Conservation (phyloP, 1,140 invertebrate species). For the Hirudo medicinalis region DNA sequence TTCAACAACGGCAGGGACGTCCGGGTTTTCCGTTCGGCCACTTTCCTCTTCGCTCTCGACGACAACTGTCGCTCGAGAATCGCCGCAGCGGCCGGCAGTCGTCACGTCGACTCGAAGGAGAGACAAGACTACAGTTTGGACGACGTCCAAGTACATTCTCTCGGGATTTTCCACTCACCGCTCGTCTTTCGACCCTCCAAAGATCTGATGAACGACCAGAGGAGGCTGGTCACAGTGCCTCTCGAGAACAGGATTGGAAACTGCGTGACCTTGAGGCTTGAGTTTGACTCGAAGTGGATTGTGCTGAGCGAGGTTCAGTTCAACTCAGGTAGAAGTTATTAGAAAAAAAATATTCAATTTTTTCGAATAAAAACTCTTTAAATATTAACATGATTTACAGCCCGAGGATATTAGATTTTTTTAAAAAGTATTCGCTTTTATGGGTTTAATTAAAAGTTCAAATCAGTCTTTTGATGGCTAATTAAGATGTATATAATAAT, state of each 20-base stretch:
- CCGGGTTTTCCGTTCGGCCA: conserved; percentile 48
- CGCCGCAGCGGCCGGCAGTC: too few relatives aligned
- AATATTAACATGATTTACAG: too few relatives aligned
- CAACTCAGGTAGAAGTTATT: conserved; percentile 32
- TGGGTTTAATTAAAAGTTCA: too few relatives aligned
- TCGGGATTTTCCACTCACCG: background rate
- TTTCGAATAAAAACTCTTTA: too few relatives aligned
- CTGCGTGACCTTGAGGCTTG: conserved; percentile 64
- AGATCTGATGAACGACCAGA: conserved; percentile 27
- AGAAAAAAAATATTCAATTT: too few relatives aligned
- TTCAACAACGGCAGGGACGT: conserved; percentile 58
- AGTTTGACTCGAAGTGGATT: conserved; percentile 71
- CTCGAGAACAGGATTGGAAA: conserved; percentile 68
- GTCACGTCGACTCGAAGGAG: background rate
- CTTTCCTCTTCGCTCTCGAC: conserved; percentile 66
- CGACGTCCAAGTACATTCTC: background rate
- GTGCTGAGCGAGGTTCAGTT: conserved; percentile 67
- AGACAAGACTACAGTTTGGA: background rate
- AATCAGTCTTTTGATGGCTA: too few relatives aligned
- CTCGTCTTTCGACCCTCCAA: background rate
- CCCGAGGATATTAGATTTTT: too few relatives aligned
- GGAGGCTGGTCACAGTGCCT: conserved; percentile 67
- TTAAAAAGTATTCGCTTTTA: too few relatives aligned
- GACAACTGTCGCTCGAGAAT: conserved; percentile 29
- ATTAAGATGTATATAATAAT: too few relatives aligned